Percentiles rank a stretch among this genome's conserved stretches.
phyloP scores from a whole-genome alignment of 2,797 vertebrate species.

The Botia almorhae region DNA sequence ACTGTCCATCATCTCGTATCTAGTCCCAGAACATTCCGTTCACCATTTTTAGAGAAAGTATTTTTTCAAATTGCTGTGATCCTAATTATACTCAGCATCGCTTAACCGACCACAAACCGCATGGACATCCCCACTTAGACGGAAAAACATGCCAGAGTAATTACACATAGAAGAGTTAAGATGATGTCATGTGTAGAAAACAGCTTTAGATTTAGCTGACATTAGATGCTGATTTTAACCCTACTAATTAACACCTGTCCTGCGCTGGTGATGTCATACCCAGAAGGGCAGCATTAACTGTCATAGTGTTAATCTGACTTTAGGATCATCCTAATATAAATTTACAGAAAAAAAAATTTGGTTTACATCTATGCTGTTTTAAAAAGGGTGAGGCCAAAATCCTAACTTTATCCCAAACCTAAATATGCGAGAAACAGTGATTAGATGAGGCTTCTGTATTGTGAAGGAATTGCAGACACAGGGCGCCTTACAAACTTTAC shows the following conservation, averaged over 20 bases:
- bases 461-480: constrained; percentile 25
- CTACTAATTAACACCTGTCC: constrained; percentile 49
- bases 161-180: constrained; percentile 29
- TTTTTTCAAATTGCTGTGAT: constrained; percentile 40
- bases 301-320: constrained; percentile 24
- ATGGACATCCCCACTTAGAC: constrained; percentile 24
- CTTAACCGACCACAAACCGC: constrained; percentile 52
- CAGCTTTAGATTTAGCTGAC: constrained; percentile 42
- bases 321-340: constrained; percentile 32
- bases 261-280: constrained; percentile 46
- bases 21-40: constrained; percentile 50
- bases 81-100: constrained; percentile 47
- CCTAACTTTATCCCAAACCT: constrained; percentile 50
- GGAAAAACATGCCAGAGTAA: constrained; percentile 41
- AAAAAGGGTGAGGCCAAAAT: constrained; percentile 39
- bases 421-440: constrained; percentile 37
- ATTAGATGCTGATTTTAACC: constrained; percentile 40
- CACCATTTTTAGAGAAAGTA: constrained; percentile 24
- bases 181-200: constrained; percentile 49
- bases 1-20: constrained; percentile 35
- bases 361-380: constrained; percentile 3
- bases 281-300: constrained; percentile 31
- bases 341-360: constrained; percentile 27
- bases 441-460: background rate
- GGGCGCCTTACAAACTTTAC: background rate